phyloP scores from a whole-genome alignment of 2,888 invertebrate genomes.

The Rhodophaea formosa region DNA sequence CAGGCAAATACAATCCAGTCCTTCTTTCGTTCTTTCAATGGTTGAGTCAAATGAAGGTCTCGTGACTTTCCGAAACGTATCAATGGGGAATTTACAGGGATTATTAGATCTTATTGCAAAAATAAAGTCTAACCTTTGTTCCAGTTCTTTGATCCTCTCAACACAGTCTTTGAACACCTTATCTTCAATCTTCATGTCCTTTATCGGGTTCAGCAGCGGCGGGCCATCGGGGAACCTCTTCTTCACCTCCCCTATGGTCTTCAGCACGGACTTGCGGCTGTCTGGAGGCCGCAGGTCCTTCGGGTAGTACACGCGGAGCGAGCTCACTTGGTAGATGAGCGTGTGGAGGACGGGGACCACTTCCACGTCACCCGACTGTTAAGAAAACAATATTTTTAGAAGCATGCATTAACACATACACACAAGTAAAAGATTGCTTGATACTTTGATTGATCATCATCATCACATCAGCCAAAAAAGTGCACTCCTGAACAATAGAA shows the following conservation, averaged over 20 bases:
- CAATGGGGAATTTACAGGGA: too few species aligned
- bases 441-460: too few species aligned
- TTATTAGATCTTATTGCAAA: too few species aligned
- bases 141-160: constrained; percentile 90
- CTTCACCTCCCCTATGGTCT: constrained; percentile 93
- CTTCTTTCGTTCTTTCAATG: too few species aligned
- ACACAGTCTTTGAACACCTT: constrained; percentile 89
- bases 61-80: too few species aligned
- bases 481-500: too few species aligned
- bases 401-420: too few species aligned
- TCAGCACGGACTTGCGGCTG: constrained; percentile 91
- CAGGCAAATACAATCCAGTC: too few species aligned
- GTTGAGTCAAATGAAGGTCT: too few species aligned
- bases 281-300: constrained; percentile 93
- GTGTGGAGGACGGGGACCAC: constrained; percentile 93
- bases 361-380: constrained; percentile 90
- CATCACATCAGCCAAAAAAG: too few species aligned
- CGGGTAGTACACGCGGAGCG: constrained; percentile 94
- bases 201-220: constrained; percentile 94
- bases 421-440: too few species aligned
- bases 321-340: constrained; percentile 92
- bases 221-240: constrained; percentile 93
- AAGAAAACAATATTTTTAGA: not conserved
- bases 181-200: constrained; percentile 97
- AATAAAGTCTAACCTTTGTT: constrained; percentile 82